Base-by-base conservation (phyloP, 2,113 vertebrate species). In the Trogon melanurus region DNA sequence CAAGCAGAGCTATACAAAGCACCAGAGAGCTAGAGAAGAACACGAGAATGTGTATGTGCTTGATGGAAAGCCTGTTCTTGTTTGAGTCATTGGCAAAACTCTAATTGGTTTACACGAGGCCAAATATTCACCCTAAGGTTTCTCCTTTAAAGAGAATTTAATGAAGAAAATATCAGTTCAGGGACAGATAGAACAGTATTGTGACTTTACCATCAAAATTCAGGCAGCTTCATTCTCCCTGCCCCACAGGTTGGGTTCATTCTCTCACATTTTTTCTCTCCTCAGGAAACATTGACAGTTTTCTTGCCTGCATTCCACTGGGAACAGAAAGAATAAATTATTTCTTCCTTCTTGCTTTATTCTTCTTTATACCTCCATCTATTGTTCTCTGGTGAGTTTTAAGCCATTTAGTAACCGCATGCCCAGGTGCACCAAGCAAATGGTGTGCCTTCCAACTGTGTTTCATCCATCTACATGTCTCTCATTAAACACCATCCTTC, bases 321-420 rank as follows among this genome's bases (percentile, higher is more conserved):
- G 54, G 80, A 92, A 67, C 5, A 75, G 10, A 23, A 78, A 64
- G 16, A 74, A 92, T 95, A 93, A 89, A 71, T 85, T 72, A 80
- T 82, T 88, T 79, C n/a, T 87, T 81, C 32, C 44, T 86, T 78
- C 57, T 72, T 79, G 14, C 19, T 87, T 95, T 73, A 85, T 50
- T 88, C 66, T 91, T 96, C 44, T 45, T 95, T 83, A 61, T 57
- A 34, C 26, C 6, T 85, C 60, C 9, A 5, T 87, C 47, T 72
- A 38, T 66, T 82, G 41, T 73, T 82, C 91, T 94, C 87, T 14
- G 17, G 73, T 81, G 89, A 82, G 21, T 70, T 79, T 91, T 83
- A 70, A 89, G 47, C 17, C 20, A 51, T 91, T 94, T 85, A 76
- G 92, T 76, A 89, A 91, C 87, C 58, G 7, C 66, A 91, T 22